phyloP scores from a whole-genome alignment of 2,113 vertebrate genomes.

The Antidorcas marsupialis region DNA sequence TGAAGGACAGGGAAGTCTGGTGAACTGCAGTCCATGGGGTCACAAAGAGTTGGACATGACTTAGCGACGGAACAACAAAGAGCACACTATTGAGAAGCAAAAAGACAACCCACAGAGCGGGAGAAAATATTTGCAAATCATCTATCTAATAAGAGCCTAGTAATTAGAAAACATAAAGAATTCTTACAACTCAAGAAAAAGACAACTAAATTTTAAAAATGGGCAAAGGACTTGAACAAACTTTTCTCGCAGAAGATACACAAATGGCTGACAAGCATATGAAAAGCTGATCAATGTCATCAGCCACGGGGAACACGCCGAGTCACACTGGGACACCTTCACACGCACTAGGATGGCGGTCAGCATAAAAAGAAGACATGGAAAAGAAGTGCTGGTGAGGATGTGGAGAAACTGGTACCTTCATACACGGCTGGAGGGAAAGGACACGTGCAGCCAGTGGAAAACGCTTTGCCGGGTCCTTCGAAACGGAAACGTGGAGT shows the following conservation, averaged over 20 bases:
- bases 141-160: background rate
- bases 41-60: background rate
- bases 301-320: background rate
- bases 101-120: background rate
- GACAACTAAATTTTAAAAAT: background rate
- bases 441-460: background rate
- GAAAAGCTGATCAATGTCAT: background rate
- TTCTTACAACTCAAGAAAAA: background rate
- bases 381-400: background rate
- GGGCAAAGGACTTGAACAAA: background rate
- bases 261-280: background rate
- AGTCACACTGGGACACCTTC: background rate
- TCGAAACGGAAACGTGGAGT: background rate
- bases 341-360: background rate
- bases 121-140: background rate
- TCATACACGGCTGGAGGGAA: fast-evolving
- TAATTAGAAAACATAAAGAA: background rate
- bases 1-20: background rate
- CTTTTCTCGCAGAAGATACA: background rate
- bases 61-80: background rate
- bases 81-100: background rate
- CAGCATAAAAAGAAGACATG: background rate
- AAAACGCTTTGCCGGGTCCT: fast-evolving
- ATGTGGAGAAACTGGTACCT: background rate
- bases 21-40: background rate